Evolutionary conservation across 2,113 vertebrate genomes (phyloP), one percentile per base, ranked within the genome.

Genomic region (Crocuta crocuta): DNA sequence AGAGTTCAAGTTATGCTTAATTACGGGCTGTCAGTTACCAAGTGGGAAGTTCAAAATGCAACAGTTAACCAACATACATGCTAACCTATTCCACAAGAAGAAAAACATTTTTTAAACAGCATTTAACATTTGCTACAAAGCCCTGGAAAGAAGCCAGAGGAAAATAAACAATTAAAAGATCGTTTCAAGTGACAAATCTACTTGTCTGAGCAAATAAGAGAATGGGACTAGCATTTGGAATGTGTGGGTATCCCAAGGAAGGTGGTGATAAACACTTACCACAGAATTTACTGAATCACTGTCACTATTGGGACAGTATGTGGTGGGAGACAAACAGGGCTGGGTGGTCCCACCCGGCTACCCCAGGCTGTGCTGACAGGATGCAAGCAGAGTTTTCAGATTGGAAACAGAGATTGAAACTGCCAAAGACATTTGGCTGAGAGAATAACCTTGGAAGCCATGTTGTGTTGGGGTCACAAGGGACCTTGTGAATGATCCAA

Each of bases 1-100:
- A 98, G 94, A 97, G 95, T 97, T 97, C 97, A 97, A 98, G 94
- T 97, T 96, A 92, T 85, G 80, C 87, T 97, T 97, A 97, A 98
- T 97, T 97, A 97, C n/a, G 1, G 58, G 83, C 97, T 98, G 95
- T 96, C 97, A 96, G 80, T 97, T 94, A 97, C 81, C 58, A 76
- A 97, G 83, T 58, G 35, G 89, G 80, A 97, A 96, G 96, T 97
- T 94, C 84, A 96, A 87, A 97, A 90, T 23, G 65, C 87, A 68
- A 48, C 76, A 33, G 96, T 91, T 96, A 84, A 94, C 96, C 92
- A 76, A 95, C 90, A 94, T 31, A 35, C 43, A 28, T 0, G 28
- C 71, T 89, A 85, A 97, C 97, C 94, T 95, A 83, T 92, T 90
- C 50, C 31, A 16, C 7, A 21, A 87, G 78, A 92, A 82, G 92